Evolutionary conservation across 2,888 invertebrate species (phyloP), one percentile per base, ranked within the genome.

Genomic region (Amphipyra tragopoginis): DNA sequence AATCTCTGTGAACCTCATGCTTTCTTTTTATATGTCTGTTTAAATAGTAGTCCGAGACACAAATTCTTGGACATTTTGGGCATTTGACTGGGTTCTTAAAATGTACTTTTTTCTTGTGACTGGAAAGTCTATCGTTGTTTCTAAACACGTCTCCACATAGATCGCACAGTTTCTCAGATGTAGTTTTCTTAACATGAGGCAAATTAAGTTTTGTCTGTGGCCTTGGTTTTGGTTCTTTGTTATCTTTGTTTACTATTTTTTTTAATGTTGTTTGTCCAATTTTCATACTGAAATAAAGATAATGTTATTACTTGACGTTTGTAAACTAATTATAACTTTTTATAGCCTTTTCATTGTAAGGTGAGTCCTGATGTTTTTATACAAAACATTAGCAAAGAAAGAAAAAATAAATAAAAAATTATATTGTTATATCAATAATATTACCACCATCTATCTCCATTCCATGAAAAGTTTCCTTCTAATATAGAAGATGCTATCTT

Each of bases 381-480:
- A n/a, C n/a, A n/a, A n/a, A n/a, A n/a, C n/a, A n/a, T n/a, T n/a
- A n/a, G n/a, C n/a, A n/a, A n/a, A n/a, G n/a, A n/a, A n/a, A n/a
- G n/a, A n/a, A n/a, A n/a, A n/a, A n/a, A n/a, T n/a, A n/a, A n/a
- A n/a, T n/a, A n/a, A n/a, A n/a, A n/a, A n/a, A n/a, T n/a, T n/a
- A n/a, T n/a, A n/a, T n/a, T n/a, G n/a, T n/a, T n/a, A n/a, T n/a
- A 40, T 53, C 5, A 40, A 79, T 57, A 47, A 54, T 62, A 67
- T 72, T 92, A 95, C 94, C 93, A 91, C 94, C 93, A 94, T 82
- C 84, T 83, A 75, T 90, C 87, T 49, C 91, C 93, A 79, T 77
- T 89, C 93, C 93, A 95, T 39, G 79, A 55, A 81, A 90, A 94
- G 66, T 90, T 88, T 44, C 91, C 92, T 85, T 94, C 94, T 75